Conservation (phyloP, 2,113 vertebrate genomes). For the Lampris incognitus region DNA sequence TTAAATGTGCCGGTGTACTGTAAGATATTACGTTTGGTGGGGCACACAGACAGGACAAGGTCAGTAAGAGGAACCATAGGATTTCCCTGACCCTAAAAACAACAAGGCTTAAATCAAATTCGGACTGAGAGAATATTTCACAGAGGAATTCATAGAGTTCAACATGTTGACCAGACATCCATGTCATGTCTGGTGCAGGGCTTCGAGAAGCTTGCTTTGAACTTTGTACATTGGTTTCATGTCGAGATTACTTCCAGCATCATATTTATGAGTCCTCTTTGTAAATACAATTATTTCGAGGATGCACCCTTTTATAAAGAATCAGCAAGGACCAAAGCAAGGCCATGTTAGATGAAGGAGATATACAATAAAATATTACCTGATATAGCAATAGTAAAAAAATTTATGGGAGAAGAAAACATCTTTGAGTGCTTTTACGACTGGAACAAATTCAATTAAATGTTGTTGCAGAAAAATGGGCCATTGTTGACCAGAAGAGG, state of each 20-base stretch:
- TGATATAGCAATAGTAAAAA: constrained; percentile 23
- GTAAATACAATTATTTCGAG: constrained; percentile 42
- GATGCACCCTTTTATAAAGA: constrained; percentile 21
- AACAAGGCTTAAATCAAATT: constrained; percentile 33
- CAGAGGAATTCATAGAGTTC: constrained; percentile 56
- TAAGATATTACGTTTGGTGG: neutral
- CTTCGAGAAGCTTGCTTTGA: constrained; percentile 58
- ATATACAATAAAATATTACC: constrained; percentile 32
- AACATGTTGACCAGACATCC: constrained; percentile 48
- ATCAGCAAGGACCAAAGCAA: constrained; percentile 32
- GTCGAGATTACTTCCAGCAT: constrained; percentile 50
- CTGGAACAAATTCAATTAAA: constrained; percentile 44
- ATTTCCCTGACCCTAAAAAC: constrained; percentile 39
- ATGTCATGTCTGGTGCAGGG: constrained; percentile 50
- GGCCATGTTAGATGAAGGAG: constrained; percentile 44
- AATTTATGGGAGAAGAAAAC: constrained; percentile 36
- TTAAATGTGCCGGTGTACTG: neutral
- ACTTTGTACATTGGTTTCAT: constrained; percentile 50
- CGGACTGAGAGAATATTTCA: constrained; percentile 43
- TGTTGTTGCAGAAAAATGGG: neutral
- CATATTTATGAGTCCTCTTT: constrained; percentile 66
- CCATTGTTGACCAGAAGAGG: constrained; percentile 24
- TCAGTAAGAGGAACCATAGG: constrained; percentile 4
- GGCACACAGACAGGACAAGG: constrained; percentile 20
- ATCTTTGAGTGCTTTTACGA: constrained; percentile 4